Conservation (phyloP, 2,113 vertebrate species). For the Toxotes chatareus region DNA sequence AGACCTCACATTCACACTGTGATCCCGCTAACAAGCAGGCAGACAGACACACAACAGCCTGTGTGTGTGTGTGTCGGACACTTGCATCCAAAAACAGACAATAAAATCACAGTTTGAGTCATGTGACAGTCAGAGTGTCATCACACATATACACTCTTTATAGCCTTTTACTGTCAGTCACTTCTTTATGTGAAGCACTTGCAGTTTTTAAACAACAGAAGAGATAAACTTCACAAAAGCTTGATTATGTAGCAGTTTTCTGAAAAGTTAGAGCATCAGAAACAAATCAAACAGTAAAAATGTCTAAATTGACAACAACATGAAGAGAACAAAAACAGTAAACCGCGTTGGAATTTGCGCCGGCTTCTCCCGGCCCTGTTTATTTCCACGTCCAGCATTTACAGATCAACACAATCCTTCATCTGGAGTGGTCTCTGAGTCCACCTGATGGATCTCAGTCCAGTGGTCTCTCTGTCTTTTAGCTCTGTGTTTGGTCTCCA, state of each 20-base stretch:
- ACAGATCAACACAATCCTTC: not conserved
- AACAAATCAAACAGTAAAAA: not conserved
- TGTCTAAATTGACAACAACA: too few species aligned
- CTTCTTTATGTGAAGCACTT: not conserved
- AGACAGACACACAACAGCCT: not conserved
- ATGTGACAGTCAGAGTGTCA: slow-evolving; percentile 11
- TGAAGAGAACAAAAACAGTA: too few species aligned
- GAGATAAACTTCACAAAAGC: not conserved
- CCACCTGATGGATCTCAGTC: too few species aligned
- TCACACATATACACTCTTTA: slow-evolving; percentile 19
- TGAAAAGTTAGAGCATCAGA: not conserved
- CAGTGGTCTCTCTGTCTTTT: not conserved
- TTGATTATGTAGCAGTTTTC: not conserved
- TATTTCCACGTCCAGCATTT: too few species aligned
- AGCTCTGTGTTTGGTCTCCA: not conserved
- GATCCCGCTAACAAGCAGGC: slow-evolving; percentile 1
- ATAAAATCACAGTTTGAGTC: slow-evolving; percentile 17
- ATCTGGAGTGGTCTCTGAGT: too few species aligned
- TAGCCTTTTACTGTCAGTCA: not conserved
- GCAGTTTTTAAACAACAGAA: not conserved
- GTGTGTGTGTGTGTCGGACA: not conserved
- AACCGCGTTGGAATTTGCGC: too few species aligned
- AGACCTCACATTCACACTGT: not conserved
- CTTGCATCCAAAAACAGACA: slow-evolving; percentile 14
- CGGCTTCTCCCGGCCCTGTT: too few species aligned